A percentile compares a stretch with the other conserved stretches of the same genome.
These are phyloP conservation scores for Clarias platycephalus DNA, from an alignment of 2,797 vertebrate genomes.

Conservation along the genomic window DNA sequence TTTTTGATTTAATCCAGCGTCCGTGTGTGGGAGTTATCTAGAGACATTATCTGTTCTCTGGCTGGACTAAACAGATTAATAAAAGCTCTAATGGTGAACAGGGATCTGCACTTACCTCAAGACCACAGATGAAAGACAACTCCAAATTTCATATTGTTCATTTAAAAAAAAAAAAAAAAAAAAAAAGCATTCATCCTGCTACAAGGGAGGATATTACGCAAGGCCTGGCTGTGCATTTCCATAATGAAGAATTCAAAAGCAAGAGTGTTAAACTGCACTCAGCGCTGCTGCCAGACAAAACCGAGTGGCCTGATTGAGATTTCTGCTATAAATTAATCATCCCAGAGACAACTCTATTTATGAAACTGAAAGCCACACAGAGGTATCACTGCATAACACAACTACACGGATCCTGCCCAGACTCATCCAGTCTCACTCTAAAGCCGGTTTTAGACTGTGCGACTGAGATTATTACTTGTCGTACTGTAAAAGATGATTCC, in stretches of 20 bases:
- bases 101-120: conserved; percentile 52
- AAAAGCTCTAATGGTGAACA: conserved; percentile 56
- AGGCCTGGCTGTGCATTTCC: not conserved
- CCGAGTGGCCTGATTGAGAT: not conserved
- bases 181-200: not conserved
- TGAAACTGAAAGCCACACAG: not conserved
- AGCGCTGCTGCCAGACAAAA: conserved; percentile 4
- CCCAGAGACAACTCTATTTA: conserved; percentile 9
- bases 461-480: not conserved
- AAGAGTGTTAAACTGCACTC: not conserved
- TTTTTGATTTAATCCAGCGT: conserved; percentile 57
- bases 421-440: not conserved
- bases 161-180: not conserved
- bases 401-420: not conserved
- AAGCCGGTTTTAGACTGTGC: not conserved
- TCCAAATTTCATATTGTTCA: not conserved
- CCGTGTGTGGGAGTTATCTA: conserved; percentile 59
- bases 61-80: conserved; percentile 70
- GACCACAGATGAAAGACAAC: conserved; percentile 46
- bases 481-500: not conserved
- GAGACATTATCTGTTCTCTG: conserved; percentile 64
- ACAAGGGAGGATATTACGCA: conserved; percentile 12
- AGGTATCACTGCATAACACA: not conserved
- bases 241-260: conserved; percentile 23
- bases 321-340: conserved; percentile 21